Evolutionary conservation across 53 echinoderm and acorn worm genomes (phyloP).

Genomic region (Echinarachnius parma): DNA sequence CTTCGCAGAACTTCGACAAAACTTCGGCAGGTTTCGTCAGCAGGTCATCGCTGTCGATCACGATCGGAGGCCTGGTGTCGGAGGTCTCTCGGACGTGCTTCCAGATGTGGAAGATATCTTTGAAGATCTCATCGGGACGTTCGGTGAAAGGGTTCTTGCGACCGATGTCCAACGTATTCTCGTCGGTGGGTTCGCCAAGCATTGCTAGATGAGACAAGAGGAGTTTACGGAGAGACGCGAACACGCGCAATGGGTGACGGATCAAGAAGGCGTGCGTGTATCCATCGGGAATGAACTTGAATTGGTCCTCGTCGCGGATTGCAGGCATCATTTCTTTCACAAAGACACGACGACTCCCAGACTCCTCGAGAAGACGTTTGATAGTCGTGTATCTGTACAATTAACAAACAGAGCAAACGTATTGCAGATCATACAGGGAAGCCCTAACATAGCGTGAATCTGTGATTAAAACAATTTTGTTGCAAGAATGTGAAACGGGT

Average conservation of each 20-base stretch:
- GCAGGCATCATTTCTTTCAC: no score
- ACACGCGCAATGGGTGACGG: neutral
- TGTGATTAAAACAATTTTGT: no score
- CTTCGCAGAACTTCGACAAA: conserved; percentile 23
- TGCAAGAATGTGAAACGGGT: no score
- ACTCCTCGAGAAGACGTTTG: no score
- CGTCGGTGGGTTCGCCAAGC: neutral
- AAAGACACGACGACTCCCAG: no score
- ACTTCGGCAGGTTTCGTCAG: conserved; percentile 21
- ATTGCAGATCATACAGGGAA: no score
- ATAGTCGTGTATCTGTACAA: neutral
- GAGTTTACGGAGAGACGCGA: neutral
- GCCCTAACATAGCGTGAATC: no score
- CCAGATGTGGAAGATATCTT: conserved; percentile 2
- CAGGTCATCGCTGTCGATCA: conserved; percentile 42
- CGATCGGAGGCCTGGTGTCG: conserved; percentile 12
- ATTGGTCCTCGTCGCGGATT: no score
- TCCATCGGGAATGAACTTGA: no score
- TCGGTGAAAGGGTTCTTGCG: neutral
- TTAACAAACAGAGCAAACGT: neutral
- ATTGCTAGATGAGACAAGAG: neutral
- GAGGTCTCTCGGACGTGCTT: conserved; percentile 11
- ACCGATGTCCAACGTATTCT: neutral
- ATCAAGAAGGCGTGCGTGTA: neutral
- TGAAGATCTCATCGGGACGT: neutral